Base-by-base conservation (phyloP, 2,797 vertebrate species). In the Amblyraja radiata region DNA sequence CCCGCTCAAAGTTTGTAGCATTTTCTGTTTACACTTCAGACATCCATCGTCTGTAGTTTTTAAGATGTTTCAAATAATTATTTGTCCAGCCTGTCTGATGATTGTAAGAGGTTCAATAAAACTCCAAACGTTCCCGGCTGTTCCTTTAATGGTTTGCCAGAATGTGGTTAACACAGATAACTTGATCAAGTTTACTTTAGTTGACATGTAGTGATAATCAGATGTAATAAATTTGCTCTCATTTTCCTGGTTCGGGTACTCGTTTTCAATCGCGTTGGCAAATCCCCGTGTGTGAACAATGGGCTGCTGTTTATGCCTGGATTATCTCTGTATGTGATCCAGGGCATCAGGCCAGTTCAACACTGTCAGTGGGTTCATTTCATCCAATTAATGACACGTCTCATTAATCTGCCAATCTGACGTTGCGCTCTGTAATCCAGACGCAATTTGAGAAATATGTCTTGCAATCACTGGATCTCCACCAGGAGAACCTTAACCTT, bases 381-480 rank as follows among this genome's bases (percentile, higher is more conserved):
- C 65, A 68, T 8, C 83, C 58, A 65, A 18, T 32, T 86, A 5
- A 32, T 32, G 16, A 36, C 63, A 4, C 61, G 32, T 88, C 32
- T 68, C n/a, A n/a, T 9, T 88, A 18, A 68, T 9, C 61, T 68
- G n/a, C 58, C 61, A 68, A 25, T 88, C 65, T 63, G 13, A 25
- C 28, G 58, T n/a, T 86, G 6, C 32, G 84, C 32, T 32, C 84
- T 68, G 63, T 21, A 88, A 36, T 65, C 18, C 65, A 68, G 84
- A 68, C 36, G n/a, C 18, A 68, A 88, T 68, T 88, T 68, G 32
- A 36, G 84, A 68, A 88, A 68, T 88, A 88, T 68, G 18, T 88
- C 58, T 65, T 36, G 14, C 6, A 88, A 68, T 88, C 63, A 18
- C 65, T 65, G 28, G n/a, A 32, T 36, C 28, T 36, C 65, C 18